Evolutionary conservation across 2,113 vertebrate genomes (phyloP), one percentile per base, ranked within the genome.

Genomic region (Choloepus hoffmanni): DNA sequence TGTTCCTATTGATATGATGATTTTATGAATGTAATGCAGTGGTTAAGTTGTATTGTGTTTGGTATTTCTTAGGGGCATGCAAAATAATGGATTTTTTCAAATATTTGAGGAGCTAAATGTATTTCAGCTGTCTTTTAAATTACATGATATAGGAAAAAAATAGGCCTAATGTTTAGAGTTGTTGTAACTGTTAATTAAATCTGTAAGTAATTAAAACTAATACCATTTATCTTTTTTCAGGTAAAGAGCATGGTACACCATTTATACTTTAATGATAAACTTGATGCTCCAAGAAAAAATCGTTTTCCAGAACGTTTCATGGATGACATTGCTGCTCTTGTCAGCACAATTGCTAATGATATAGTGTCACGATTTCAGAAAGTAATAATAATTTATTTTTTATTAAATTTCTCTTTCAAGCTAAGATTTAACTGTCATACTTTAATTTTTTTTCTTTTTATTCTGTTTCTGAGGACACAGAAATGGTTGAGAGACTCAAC

Each of bases 171-270:
- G 8, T 89, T 90, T 92, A 79, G 36, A 33, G 5, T 45, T 8
- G 24, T 92, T 95, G 7, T 78, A 74, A 45, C 28, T 86, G 82
- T 65, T 85, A 33, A 50, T 73, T 74, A 73, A 36, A 68, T 43
- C 1, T 3, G 21, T 93, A 12, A 95, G 89, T 87, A 92, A 85
- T 95, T 60, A 10, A 58, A 36, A 83, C 8, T 60, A 76, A 86
- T 95, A 78, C 90, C 89, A 90, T 97, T 55, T 96, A 72, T 97
- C 36, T 67, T 93, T 94, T 97, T 95, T 1, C 95, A 99, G 99
- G 99, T 99, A 88, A 99, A 99, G 98, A 99, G 99, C 98, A 99
- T 99, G 98, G 99, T 99, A 94, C 99, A 99, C 97, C 99, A 99
- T 98, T 98, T 99, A 96, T 99, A 99, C 98, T 99, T 99, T 96